Conservation (phyloP, 1,140 invertebrate species). For the Magallana ariakensis region DNA sequence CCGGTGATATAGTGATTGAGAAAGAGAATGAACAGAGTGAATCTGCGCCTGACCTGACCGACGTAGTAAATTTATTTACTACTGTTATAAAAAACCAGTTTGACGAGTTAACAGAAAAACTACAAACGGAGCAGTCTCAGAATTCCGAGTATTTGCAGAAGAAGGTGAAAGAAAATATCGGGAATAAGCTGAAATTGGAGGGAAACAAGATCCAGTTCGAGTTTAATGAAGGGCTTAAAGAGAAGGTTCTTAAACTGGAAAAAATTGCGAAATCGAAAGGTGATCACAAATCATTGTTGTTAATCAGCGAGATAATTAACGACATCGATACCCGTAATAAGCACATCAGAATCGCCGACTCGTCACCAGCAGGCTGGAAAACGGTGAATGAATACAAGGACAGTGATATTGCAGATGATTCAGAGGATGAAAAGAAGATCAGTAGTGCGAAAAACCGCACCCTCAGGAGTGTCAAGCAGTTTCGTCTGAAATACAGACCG, state of each 20-base stretch:
- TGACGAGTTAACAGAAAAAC: not conserved
- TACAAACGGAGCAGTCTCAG: not conserved
- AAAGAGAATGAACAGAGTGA: not conserved
- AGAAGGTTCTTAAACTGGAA: not conserved
- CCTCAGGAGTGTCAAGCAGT: not conserved
- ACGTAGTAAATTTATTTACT: constrained; percentile 3
- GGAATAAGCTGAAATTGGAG: not conserved
- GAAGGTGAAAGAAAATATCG: constrained; percentile 23
- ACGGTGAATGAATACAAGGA: constrained; percentile 39
- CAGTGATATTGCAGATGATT: constrained; percentile 42
- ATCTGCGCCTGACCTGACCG: not conserved
- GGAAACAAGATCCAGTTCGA: constrained; percentile 24
- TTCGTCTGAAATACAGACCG: not conserved
- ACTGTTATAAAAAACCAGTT: constrained; percentile 21
- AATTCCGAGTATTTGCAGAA: not conserved
- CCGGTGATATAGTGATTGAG: too few relatives aligned
- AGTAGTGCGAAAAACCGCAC: not conserved
- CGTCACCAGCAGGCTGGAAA: constrained; percentile 42
- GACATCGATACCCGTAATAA: constrained; percentile 30
- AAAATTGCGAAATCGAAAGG: not conserved
- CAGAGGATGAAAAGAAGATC: constrained; percentile 32
- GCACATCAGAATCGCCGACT: constrained; percentile 43
- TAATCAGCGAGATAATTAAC: not conserved
- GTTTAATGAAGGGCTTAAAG: constrained; percentile 24
- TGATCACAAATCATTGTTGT: not conserved